phyloP scores from a whole-genome alignment of 2,888 invertebrate genomes.

The Lasioglossum lativentre region DNA sequence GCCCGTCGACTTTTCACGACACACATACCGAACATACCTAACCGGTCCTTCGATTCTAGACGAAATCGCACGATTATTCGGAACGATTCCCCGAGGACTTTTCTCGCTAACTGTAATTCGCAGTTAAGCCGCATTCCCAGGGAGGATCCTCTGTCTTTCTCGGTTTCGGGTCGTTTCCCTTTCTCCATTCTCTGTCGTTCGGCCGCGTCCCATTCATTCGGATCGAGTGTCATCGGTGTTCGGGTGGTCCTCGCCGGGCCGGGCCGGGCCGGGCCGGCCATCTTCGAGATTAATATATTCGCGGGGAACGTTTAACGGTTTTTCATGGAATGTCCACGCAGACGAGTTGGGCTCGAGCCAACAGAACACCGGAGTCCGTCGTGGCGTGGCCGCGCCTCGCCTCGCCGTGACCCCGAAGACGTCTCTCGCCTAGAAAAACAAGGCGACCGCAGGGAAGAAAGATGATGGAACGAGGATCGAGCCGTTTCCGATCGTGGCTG shows the following conservation, averaged over 20 bases:
- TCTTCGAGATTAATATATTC: conserved; percentile 74
- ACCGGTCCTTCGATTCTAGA: background rate
- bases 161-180: background rate
- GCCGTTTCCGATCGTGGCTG: conserved; percentile 28
- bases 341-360: conserved; percentile 82
- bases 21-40: conserved; percentile 27
- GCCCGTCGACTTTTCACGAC: conserved; percentile 28
- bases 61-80: background rate
- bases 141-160: background rate
- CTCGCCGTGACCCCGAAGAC: conserved; percentile 80
- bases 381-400: conserved; percentile 79
- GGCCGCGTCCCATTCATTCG: conserved; percentile 27
- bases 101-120: conserved; percentile 51
- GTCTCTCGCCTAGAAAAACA: conserved; percentile 68
- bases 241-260: conserved; percentile 16
- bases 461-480: conserved; percentile 11
- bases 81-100: conserved; percentile 20
- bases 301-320: conserved; percentile 83
- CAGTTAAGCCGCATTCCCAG: conserved; percentile 12
- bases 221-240: conserved; percentile 23
- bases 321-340: conserved; percentile 82
- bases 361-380: conserved; percentile 74
- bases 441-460: conserved; percentile 55
- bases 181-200: background rate
- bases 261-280: background rate